Evolutionary conservation across 2,797 vertebrate genomes (phyloP).

Genomic region (Oreochromis mossambicus): DNA sequence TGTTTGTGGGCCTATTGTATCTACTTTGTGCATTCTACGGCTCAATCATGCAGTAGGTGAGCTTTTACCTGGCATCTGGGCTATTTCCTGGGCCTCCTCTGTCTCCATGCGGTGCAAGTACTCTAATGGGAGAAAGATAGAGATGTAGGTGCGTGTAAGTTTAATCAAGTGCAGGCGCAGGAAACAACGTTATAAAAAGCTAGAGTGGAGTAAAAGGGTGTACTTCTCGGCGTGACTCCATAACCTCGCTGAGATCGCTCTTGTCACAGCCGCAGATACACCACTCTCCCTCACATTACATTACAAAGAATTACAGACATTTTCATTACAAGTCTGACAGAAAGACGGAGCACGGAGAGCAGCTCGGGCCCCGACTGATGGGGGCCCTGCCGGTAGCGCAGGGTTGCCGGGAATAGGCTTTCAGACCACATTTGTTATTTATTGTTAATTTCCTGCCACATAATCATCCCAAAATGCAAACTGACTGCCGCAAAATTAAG

Average conservation of each 20-base stretch:
- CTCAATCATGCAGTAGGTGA: conserved; percentile 51
- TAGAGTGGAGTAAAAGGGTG: conserved; percentile 60
- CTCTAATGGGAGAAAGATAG: conserved; percentile 72
- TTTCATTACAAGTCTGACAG: conserved; percentile 80
- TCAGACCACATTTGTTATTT: conserved; percentile 99
- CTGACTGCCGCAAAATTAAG: conserved; percentile 99
- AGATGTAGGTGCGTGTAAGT: conserved; percentile 65
- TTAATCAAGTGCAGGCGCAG: conserved; percentile 82
- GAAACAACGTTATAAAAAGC: conserved; percentile 78
- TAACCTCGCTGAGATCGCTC: conserved; percentile 79
- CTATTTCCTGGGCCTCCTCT: conserved; percentile 95
- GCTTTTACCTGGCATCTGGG: conserved; percentile 94
- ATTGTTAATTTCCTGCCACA: conserved; percentile 99
- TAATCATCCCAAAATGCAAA: conserved; percentile 99
- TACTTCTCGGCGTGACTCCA: conserved; percentile 76
- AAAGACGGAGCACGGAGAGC: conserved; percentile 45
- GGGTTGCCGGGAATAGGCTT: conserved; percentile 58
- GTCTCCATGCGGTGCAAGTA: conserved; percentile 96
- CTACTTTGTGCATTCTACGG: conserved; percentile 29
- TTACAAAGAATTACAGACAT: conserved; percentile 98
- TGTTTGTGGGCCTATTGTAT: conserved; percentile 55
- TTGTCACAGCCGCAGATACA: conserved; percentile 82
- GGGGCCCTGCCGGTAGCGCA: conserved; percentile 2
- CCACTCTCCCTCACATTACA: conserved; percentile 88
- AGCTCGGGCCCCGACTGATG: conserved; percentile 38